Conservation (phyloP, 2,888 invertebrate species). For the Andricus quercusramuli region DNA sequence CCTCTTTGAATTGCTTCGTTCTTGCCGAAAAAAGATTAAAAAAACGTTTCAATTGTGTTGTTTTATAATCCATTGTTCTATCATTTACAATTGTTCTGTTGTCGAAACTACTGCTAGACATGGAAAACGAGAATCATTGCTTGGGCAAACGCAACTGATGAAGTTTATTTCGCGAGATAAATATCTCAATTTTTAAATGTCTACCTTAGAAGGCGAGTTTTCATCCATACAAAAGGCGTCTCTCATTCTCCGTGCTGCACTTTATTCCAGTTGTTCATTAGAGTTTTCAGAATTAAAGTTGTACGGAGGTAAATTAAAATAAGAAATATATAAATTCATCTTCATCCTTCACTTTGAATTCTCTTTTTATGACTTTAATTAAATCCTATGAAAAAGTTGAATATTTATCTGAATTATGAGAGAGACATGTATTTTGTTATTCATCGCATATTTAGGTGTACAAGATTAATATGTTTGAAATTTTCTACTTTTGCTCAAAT, state of each 20-base stretch:
- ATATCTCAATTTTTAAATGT: conserved; percentile 29
- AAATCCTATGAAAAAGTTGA: neutral
- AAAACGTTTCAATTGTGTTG: neutral
- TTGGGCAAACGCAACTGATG: conserved; percentile 1
- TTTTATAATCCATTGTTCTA: neutral
- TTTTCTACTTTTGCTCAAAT: no score
- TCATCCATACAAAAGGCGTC: conserved; percentile 28
- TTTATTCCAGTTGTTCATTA: conserved; percentile 33
- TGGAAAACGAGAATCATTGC: conserved; percentile 20
- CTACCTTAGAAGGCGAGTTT: conserved; percentile 17
- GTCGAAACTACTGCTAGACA: neutral
- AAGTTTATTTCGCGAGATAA: conserved; percentile 39
- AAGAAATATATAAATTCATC: conserved; percentile 5
- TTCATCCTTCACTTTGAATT: neutral
- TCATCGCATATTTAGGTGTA: neutral
- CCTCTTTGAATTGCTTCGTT: neutral
- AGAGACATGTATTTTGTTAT: neutral
- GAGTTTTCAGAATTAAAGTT: conserved; percentile 31
- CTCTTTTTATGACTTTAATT: neutral
- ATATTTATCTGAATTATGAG: neutral
- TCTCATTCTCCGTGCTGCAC: conserved; percentile 16
- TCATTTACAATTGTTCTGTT: neutral
- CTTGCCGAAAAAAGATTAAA: neutral
- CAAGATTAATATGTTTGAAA: neutral
- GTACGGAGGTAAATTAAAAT: conserved; percentile 14